Base-by-base conservation (phyloP, 2,888 invertebrate genomes). In the Synergus itoensis region DNA sequence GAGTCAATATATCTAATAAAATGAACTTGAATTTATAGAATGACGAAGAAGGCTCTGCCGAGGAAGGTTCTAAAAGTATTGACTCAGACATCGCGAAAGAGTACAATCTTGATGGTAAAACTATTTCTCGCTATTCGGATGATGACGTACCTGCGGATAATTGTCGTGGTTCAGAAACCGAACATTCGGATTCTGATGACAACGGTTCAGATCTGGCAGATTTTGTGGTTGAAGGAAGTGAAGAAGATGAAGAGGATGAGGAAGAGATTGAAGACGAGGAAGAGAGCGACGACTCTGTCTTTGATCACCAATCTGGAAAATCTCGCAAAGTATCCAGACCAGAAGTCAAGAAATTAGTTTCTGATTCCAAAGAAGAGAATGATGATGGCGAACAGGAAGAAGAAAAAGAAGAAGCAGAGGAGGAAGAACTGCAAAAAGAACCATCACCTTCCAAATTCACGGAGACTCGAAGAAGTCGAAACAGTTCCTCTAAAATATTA, bases 121-220 rank as follows among this genome's bases (percentile, higher is more conserved):
- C 69, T 16, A 8, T n/a, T 12, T 4, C 57, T 0, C 79, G 84
- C 7, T 88, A 87, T 80, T 86, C 88, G 1, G 91, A 91, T 78
- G 90, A 91, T 63, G 84, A 90, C 77, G 86, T 89, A 0, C 83
- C 85, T 43, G 90, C 84, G 4, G 90, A 91, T 80, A 89, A 88
- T 12, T 91, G 91, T 60, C 83, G 87, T 79, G 86, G 77, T 14
- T 91, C 91, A 4, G 91, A 91, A 83, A 83, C 86, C 0, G 90
- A 91, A 79, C 84, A 67, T 4, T 88, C 89, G 0, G 89, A 90
- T 79, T 78, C 86, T 4, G 84, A 88, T 41, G 91, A 91, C 45
- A 81, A 89, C 18, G 90, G 89, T 3, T 84, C 86, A 5, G 89
- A 91, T 86, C 85, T 91, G 21, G 79, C 62, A 12, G 89, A 87